phyloP scores from a whole-genome alignment of 2,113 vertebrate genomes.

The Scomber scombrus region DNA sequence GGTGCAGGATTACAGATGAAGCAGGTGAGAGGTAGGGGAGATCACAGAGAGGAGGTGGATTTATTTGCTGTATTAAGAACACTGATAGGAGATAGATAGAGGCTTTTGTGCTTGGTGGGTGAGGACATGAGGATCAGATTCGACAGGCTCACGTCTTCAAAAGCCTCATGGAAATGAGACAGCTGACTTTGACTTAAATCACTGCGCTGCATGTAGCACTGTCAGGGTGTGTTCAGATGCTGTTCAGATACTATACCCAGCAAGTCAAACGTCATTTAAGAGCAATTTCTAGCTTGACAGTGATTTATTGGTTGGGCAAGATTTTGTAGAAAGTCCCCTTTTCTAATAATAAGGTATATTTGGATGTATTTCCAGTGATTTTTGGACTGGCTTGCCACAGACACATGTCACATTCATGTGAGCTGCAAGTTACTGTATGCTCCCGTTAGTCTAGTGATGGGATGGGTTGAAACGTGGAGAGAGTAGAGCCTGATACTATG shows the following conservation, averaged over 20 bases:
- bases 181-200: slow-evolving; percentile 20
- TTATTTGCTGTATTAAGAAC: slow-evolving; percentile 56
- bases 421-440: too few relatives aligned
- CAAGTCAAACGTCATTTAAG: background rate
- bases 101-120: slow-evolving; percentile 49
- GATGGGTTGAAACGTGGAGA: too few relatives aligned
- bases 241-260: background rate
- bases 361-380: too few relatives aligned
- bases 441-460: too few relatives aligned
- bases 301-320: background rate
- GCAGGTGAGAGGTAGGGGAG: slow-evolving; percentile 36
- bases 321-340: too few relatives aligned
- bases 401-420: too few relatives aligned
- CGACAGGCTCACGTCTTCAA: slow-evolving; percentile 35
- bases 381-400: too few relatives aligned
- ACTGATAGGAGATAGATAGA: slow-evolving; percentile 54
- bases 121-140: slow-evolving; percentile 42
- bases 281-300: background rate
- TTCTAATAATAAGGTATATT: too few relatives aligned
- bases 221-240: slow-evolving; percentile 13
- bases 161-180: slow-evolving; percentile 33
- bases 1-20: slow-evolving; percentile 45
- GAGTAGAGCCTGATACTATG: too few relatives aligned
- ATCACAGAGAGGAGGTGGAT: slow-evolving; percentile 54
- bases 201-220: background rate